Evolutionary conservation across 2,888 invertebrate genomes (phyloP), one percentile per base, ranked within the genome.

Genomic region (Lathronympha strigana): DNA sequence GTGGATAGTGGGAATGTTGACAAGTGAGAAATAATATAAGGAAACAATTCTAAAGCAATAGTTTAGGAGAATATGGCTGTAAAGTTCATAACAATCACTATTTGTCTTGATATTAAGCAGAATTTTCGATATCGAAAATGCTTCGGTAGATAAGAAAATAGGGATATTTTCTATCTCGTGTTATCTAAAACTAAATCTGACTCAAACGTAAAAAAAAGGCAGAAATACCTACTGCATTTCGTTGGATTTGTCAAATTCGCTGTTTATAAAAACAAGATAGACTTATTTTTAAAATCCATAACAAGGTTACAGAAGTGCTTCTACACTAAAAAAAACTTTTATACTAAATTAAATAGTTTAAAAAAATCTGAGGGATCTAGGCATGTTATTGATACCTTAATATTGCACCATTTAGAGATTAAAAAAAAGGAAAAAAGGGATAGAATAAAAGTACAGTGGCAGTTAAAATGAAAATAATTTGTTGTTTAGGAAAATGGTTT

Each of bases 1-100:
- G 54, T 61, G 3, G 62, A 62, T 57, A 57, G 66, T 28, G 66
- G 60, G 4, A 66, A 60, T 19, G 62, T 62, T 21, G 66, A 66
- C 25, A 66, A 61, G 54, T 66, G 61, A 61, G 51, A 54, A 47
- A n/a, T 47, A 47, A 23, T 47, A 8, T 57, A 57, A 36, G 53
- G 36, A 5, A 36, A 36, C 21, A 13, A 21, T 21, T 53, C 21
- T 53, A 23, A 36, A 53, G 21, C n/a, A 53, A 17, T 53, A 47
- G 23, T 47, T 5, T 23, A 47, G 45, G 47, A 2, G 23, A 21
- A 47, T 23, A n/a, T 47, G 23, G 21, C 23, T 3, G 21, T 47
- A 21, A 13, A 43, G 15, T 17, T 19, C 17, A 40, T 40, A 19
- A 17, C 17, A 17, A 17, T 40, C 8, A 40, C 15, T 43, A 43